phyloP scores from a whole-genome alignment of 2,888 invertebrate species.

The Troglohyphantes excavatus region DNA sequence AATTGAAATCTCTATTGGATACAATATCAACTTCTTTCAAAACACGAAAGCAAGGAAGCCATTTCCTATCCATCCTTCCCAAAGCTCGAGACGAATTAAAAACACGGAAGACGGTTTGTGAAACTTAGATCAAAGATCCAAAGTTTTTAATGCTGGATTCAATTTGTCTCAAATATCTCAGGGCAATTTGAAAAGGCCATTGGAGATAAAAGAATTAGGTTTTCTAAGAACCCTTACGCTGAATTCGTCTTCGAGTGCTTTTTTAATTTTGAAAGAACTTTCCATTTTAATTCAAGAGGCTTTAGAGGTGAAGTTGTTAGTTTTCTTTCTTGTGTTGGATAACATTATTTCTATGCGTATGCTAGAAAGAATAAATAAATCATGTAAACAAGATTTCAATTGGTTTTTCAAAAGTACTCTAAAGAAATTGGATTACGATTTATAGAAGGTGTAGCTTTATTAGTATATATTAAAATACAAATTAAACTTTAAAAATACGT shows the following conservation, averaged over 20 bases:
- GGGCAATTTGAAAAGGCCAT: conserved; percentile 10
- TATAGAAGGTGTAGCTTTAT: too few species aligned
- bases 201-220: conserved; percentile 42
- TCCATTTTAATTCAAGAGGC: conserved; percentile 45
- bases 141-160: conserved; percentile 34
- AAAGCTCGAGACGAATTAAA: conserved; percentile 23
- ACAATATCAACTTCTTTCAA: conserved; percentile 1
- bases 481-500: too few species aligned
- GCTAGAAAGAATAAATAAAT: neutral
- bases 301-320: conserved; percentile 12
- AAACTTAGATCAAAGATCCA: conserved; percentile 30
- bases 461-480: too few species aligned
- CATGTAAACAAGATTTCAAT: neutral
- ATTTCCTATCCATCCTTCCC: neutral
- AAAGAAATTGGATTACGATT: too few species aligned
- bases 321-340: conserved; percentile 17
- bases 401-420: neutral
- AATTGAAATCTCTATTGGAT: neutral
- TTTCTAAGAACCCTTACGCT: conserved; percentile 22
- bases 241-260: neutral
- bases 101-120: neutral
- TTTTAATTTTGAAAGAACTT: conserved; percentile 57
- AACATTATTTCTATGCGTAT: neutral
- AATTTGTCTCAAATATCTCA: conserved; percentile 57
- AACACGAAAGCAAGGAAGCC: conserved; percentile 2